Conservation (phyloP, 2,888 invertebrate species). For the Mesochorus sp. region DNA sequence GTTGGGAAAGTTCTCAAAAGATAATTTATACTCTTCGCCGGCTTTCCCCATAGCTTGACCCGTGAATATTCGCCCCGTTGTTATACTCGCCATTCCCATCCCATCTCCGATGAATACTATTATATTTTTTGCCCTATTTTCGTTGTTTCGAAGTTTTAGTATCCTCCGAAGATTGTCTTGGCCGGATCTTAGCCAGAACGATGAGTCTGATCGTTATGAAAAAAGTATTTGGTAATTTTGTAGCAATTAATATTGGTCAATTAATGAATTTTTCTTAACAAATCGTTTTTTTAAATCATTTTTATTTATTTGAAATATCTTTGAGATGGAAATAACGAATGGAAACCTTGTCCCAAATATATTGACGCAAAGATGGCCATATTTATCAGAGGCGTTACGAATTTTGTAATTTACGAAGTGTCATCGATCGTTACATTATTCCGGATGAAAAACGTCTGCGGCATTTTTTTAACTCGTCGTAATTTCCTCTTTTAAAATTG, state of each 20-base stretch:
- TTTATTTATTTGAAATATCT: too few relatives aligned
- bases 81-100: constrained; percentile 86
- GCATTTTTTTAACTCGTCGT: too few relatives aligned
- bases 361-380: too few relatives aligned
- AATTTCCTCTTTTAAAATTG: too few relatives aligned
- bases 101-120: constrained; percentile 88
- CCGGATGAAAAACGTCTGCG: too few relatives aligned
- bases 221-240: background rate
- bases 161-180: constrained; percentile 77
- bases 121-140: constrained; percentile 84
- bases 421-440: too few relatives aligned
- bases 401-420: too few relatives aligned
- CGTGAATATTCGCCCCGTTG: constrained; percentile 86
- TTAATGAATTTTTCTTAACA: background rate
- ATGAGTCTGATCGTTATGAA: constrained; percentile 72
- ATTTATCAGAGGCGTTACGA: too few relatives aligned
- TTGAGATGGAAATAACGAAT: too few relatives aligned
- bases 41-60: constrained; percentile 82
- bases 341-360: too few relatives aligned
- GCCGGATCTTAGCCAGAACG: constrained; percentile 78
- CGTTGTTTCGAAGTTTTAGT: constrained; percentile 73
- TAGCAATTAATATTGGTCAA: background rate
- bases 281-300: too few relatives aligned
- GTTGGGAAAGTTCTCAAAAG: constrained; percentile 86
- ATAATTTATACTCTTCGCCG: constrained; percentile 85